A percentile compares a stretch with the other conserved stretches of the same genome.
Conservation (phyloP, 2,888 invertebrate genomes). For the Heliconius cydno region DNA sequence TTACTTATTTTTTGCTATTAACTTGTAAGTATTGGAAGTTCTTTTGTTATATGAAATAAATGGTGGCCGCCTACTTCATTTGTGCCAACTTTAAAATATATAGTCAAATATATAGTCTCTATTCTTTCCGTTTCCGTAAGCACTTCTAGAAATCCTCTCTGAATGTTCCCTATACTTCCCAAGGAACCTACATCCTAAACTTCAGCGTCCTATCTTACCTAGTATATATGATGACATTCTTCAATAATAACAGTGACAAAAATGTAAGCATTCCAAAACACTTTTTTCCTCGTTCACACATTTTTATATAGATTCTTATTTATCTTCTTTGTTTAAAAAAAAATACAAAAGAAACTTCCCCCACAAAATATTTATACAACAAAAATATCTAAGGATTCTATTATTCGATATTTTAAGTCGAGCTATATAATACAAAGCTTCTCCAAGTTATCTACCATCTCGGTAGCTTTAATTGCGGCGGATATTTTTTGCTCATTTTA, state of each 20-base stretch:
- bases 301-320: conserved; percentile 10
- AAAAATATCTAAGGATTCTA: conserved; percentile 32
- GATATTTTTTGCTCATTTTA: not conserved
- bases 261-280: not conserved
- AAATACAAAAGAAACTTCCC: conserved; percentile 1
- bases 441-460: conserved; percentile 27
- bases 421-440: conserved; percentile 24
- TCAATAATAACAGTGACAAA: not conserved
- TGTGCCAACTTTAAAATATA: too few relatives aligned
- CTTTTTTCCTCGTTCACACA: not conserved
- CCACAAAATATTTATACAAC: conserved; percentile 21
- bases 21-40: not conserved
- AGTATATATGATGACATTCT: not conserved
- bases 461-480: conserved; percentile 15
- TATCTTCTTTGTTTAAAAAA: not conserved
- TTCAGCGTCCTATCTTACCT: too few relatives aligned
- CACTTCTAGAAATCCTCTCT: too few relatives aligned
- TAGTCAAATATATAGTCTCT: not conserved
- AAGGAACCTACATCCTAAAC: too few relatives aligned
- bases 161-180: not conserved
- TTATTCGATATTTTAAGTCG: conserved; percentile 30
- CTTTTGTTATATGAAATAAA: not conserved
- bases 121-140: too few relatives aligned
- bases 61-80: too few relatives aligned
- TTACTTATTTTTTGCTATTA: not conserved